Conservation (phyloP, 2,113 vertebrate genomes). For the Prionailurus viverrinus region DNA sequence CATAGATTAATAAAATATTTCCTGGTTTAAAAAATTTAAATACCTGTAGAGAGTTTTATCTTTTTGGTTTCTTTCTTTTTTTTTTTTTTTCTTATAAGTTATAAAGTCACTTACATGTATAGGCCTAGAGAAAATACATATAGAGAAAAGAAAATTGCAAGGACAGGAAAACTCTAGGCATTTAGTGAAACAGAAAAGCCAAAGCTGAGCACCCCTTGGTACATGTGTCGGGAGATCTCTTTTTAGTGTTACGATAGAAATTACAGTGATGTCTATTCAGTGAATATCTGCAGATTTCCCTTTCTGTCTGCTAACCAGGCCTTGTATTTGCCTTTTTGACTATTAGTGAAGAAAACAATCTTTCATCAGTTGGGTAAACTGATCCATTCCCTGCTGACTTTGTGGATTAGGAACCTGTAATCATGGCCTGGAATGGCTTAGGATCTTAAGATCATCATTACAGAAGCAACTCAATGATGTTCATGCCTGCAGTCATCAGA, state of each 20-base stretch:
- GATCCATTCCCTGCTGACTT: conserved; percentile 42
- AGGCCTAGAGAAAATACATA: not conserved
- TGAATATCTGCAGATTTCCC: not conserved
- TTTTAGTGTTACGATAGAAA: conserved; percentile 27
- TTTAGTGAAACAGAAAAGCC: conserved; percentile 43
- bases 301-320: not conserved
- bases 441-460: conserved; percentile 44
- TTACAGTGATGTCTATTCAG: not conserved
- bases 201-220: not conserved
- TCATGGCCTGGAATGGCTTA: conserved; percentile 41
- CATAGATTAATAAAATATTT: conserved; percentile 17
- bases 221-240: not conserved
- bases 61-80: not conserved
- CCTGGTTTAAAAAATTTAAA: conserved; percentile 43
- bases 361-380: conserved; percentile 38
- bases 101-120: not conserved
- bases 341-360: conserved; percentile 43
- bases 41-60: not conserved
- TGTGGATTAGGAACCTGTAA: conserved; percentile 50
- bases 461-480: conserved; percentile 25
- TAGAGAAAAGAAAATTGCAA: conserved; percentile 24
- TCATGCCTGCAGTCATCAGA: conserved; percentile 31
- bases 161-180: not conserved
- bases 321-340: conserved; percentile 46
- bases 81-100: not conserved